A percentile compares a stretch with the other conserved stretches of the same genome.
phyloP scores from a whole-genome alignment of 1,140 invertebrate genomes.

The Mesaphorura yosii region DNA sequence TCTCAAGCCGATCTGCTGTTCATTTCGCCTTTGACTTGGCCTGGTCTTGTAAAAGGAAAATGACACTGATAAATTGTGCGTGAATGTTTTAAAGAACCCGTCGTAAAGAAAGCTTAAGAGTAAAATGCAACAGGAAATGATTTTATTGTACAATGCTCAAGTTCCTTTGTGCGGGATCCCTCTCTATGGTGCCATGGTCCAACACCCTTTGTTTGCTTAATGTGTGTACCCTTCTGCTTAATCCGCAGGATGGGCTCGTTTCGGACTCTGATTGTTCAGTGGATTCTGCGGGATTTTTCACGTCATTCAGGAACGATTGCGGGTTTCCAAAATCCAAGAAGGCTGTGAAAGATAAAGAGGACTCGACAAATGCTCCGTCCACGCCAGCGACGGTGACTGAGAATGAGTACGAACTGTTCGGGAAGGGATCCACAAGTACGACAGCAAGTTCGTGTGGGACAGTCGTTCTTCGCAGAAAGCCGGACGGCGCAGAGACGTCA shows the following conservation, averaged over 20 bases:
- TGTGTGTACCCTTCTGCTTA: not conserved
- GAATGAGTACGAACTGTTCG: constrained; percentile 79
- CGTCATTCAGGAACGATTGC: constrained; percentile 91
- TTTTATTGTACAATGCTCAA: no score
- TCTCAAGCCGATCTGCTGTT: no score
- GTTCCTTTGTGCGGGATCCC: no score
- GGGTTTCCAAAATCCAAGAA: constrained; percentile 52
- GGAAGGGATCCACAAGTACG: constrained; percentile 73
- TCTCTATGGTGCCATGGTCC: not conserved
- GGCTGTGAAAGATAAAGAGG: constrained; percentile 58
- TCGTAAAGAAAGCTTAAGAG: no score
- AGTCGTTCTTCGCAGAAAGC: constrained; percentile 41
- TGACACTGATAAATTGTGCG: no score
- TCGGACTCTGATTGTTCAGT: constrained; percentile 32
- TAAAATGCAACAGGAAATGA: no score
- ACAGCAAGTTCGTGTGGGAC: constrained; percentile 80
- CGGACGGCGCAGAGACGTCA: no score
- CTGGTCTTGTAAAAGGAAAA: no score
- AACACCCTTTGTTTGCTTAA: not conserved
- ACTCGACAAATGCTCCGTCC: constrained; percentile 33
- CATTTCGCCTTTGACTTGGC: no score
- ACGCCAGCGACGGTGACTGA: constrained; percentile 48
- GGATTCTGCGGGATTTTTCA: constrained; percentile 94
- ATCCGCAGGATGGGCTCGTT: constrained; percentile 30
- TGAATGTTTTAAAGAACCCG: no score